phyloP scores from a whole-genome alignment of 2,888 invertebrate genomes.

The Idaea straminata region DNA sequence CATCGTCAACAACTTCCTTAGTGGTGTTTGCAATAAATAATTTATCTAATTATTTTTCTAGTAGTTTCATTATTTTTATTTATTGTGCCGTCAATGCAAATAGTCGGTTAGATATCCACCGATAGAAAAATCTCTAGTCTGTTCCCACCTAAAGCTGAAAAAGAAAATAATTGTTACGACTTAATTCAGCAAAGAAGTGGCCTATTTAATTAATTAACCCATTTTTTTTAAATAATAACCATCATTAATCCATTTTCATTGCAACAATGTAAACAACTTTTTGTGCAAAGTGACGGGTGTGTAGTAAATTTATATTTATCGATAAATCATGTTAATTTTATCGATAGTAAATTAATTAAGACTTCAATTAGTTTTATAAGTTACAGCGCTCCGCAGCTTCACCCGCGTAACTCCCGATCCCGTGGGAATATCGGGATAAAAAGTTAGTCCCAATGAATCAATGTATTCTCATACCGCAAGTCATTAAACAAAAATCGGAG shows the following conservation, averaged over 20 bases:
- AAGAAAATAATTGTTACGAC: background rate
- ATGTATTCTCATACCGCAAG: no score
- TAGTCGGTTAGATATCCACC: background rate
- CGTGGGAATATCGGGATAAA: no score
- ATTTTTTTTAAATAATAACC: constrained; percentile 39
- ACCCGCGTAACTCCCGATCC: no score
- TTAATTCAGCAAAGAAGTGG: constrained; percentile 1
- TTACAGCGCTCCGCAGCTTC: no score
- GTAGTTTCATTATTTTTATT: background rate
- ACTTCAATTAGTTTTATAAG: background rate
- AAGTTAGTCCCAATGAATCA: no score
- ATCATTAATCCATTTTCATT: constrained; percentile 25
- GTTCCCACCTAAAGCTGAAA: background rate
- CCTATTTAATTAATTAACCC: background rate
- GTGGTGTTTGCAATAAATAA: no score
- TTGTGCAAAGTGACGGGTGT: constrained; percentile 13
- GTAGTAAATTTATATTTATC: constrained; percentile 10
- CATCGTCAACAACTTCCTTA: no score
- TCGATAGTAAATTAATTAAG: background rate
- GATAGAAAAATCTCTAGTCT: background rate
- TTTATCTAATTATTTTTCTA: no score
- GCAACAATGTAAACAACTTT: constrained; percentile 14
- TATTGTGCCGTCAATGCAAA: background rate
- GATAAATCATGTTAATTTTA: constrained; percentile 9
- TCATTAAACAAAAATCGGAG: no score